Evolutionary conservation across 1,140 invertebrate genomes (phyloP).

Genomic region (Dinothrombium tinctorium): DNA sequence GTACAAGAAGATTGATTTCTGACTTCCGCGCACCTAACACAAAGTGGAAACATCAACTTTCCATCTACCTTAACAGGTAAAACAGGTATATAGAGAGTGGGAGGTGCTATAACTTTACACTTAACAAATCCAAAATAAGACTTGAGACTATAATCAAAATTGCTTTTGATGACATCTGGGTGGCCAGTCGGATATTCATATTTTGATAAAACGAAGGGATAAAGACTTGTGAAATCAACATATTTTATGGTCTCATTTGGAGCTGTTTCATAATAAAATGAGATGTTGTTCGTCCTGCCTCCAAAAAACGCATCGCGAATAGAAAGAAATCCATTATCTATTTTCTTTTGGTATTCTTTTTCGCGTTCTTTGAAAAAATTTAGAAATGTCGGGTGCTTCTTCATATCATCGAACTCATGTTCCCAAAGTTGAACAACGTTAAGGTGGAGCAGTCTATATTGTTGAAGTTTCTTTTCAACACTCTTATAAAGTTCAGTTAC

Average conservation of each 20-base stretch:
- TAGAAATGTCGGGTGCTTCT: no score
- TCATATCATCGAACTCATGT: no score
- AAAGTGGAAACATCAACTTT: slow-evolving; percentile 1
- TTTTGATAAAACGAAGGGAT: neutral
- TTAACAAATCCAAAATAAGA: neutral
- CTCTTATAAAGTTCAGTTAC: no score
- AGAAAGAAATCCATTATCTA: no score
- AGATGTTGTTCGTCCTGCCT: neutral
- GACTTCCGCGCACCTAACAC: neutral
- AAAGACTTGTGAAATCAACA: slow-evolving; percentile 1
- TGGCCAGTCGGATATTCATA: neutral
- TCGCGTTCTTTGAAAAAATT: no score
- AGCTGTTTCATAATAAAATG: neutral
- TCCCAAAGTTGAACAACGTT: no score
- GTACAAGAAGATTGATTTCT: no score
- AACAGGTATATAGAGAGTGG: neutral
- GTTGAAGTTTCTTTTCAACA: no score
- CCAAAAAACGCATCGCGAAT: slow-evolving; percentile 1
- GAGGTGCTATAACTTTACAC: neutral
- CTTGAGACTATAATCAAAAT: neutral
- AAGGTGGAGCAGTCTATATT: no score
- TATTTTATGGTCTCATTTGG: neutral
- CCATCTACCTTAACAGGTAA: neutral
- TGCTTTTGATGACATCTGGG: neutral
- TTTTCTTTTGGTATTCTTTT: no score